Base-by-base conservation (phyloP, 2,797 vertebrate species). In the Karalla daura region DNA sequence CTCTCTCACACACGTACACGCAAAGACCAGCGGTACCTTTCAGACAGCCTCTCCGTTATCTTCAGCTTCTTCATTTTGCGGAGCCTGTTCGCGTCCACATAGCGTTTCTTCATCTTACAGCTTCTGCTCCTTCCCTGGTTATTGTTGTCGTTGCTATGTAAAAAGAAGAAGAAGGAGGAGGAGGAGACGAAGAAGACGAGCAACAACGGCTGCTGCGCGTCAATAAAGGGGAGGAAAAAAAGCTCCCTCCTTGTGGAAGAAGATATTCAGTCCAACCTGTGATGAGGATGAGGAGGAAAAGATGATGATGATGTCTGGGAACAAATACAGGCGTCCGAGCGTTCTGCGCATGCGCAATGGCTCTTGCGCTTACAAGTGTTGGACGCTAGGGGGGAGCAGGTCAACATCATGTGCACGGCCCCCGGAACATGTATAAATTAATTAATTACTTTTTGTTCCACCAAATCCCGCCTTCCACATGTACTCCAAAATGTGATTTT, bases 81-180 rank as follows among this genome's bases (percentile, higher is more conserved):
- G 15, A 94, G 86, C 88, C 86, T 93, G 90, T 65, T 90, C 85
- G 92, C 90, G 80, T 95, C 94, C 90, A 93, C 91, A 67, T 85
- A 91, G 13, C 94, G 94, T 86, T 94, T 95, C 93, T 94, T 95
- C 94, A 95, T 95, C 72, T 81, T 95, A 89, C 79, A 88, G 85
- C 88, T 88, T 86, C 74, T 64, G 0, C 76, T 81, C 64, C 82
- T 82, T 61, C 69, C 70, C 61, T 37, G 64, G 54, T 67, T 76
- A 41, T 24, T 28, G 15, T 33, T 66, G 69, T 77, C 79, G 81
- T 81, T 8, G 71, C 56, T n/a, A n/a, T n/a, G n/a, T n/a, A n/a
- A n/a, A n/a, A n/a, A n/a, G n/a, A n/a, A n/a, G n/a, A n/a, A n/a
- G n/a, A n/a, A n/a, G n/a, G 70, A 59, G 33, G 79, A 60, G 18